Evolutionary conservation across 2,113 vertebrate species (phyloP), one percentile per base, ranked within the genome.

Genomic region (Camelus dromedarius): DNA sequence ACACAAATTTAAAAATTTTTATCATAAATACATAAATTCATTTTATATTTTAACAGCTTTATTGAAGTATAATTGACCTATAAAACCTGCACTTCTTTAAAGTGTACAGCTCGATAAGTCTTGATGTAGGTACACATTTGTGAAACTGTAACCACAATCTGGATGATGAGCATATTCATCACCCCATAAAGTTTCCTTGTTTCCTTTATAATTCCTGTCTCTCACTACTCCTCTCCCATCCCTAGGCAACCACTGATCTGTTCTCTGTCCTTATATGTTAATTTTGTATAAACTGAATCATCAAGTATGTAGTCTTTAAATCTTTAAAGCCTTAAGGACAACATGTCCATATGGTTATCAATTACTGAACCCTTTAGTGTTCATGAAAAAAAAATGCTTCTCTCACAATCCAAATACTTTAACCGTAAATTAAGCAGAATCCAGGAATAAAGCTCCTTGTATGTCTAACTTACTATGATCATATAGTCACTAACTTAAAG

Each of bases 11-110:
- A 15, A 67, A 82, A 52, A 52, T 24, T 38, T 64, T n/a, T 80
- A 26, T 73, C 26, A 32, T 75, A 35, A 56, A 24, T 79, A n/a
- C 52, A 79, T 79, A 46, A 60, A 26, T 90, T 90, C 6, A 48
- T 56, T 64, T 84, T 52, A 80, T 38, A 91, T 42, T 14, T 67
- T 82, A 96, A 86, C n/a, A 79, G 69, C 4, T 92, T 82, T 22
- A 75, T 56, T 62, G 32, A 38, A 11, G 20, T 58, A 6, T 64
- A 24, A 52, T 5, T 96, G 11, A 89, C 46, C 67, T 67, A 35
- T 70, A 79, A 82, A 15, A 32, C 60, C 7, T 54, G 5, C 13
- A 76, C 5, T 30, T 52, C 38, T 42, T 50, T 81, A 75, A 72
- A 46, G 42, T 62, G 50, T 54, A 26, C 5, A 76, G 62, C 67